These are phyloP conservation scores for Microchirus variegatus DNA, from an alignment of 2,797 vertebrate species.

Conservation along the genomic window DNA sequence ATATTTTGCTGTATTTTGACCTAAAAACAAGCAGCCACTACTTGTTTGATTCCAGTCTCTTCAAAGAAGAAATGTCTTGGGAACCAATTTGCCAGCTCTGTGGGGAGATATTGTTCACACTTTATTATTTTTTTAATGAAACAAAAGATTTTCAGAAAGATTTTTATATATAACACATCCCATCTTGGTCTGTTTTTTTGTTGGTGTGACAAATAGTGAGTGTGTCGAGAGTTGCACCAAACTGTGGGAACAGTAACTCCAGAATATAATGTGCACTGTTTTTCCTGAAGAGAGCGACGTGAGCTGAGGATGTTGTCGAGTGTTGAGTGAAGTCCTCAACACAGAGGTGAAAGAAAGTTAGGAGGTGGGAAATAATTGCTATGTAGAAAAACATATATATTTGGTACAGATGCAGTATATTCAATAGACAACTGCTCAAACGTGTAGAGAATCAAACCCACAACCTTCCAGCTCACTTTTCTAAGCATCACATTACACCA, in stretches of 20 bases:
- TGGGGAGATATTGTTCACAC: constrained; percentile 59
- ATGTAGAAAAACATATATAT: neutral
- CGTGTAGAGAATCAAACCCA: too few species aligned
- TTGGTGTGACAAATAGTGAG: constrained; percentile 21
- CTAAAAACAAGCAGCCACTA: constrained; percentile 63
- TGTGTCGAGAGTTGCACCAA: constrained; percentile 5
- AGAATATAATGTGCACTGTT: neutral
- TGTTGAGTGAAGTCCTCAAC: constrained; percentile 14
- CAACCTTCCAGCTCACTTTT: too few species aligned
- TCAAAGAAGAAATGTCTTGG: constrained; percentile 76
- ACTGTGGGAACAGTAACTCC: constrained; percentile 3
- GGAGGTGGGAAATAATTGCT: constrained; percentile 20
- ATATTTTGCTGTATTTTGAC: constrained; percentile 53
- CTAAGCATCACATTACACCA: too few species aligned
- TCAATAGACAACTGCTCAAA: too few species aligned
- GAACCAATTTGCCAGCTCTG: constrained; percentile 75
- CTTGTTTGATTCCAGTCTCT: constrained; percentile 72
- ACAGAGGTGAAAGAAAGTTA: constrained; percentile 34
- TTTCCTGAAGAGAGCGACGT: constrained; percentile 8
- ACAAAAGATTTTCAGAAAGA: constrained; percentile 66
- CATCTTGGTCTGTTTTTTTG: constrained; percentile 22
- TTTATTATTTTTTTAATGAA: constrained; percentile 52
- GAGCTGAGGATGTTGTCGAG: constrained; percentile 18
- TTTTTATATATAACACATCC: constrained; percentile 56
- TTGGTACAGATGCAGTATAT: too few species aligned